phyloP scores from a whole-genome alignment of 2,888 invertebrate species.

The Drosophila limbata region DNA sequence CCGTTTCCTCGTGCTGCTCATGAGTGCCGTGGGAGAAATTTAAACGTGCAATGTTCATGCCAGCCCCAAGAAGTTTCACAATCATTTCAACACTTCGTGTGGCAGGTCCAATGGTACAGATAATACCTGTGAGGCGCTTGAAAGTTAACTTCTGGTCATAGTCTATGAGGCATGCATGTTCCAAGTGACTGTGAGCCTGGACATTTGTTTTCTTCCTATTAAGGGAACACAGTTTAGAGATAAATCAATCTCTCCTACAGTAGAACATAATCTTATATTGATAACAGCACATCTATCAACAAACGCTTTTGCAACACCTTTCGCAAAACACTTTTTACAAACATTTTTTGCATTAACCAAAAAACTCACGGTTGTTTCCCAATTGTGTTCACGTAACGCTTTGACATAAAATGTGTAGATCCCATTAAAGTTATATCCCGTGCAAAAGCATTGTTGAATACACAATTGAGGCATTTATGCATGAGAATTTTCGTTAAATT shows the following conservation, averaged over 20 bases:
- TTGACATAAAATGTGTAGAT: slow-evolving; percentile 72
- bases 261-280: background rate
- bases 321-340: slow-evolving; percentile 16
- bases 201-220: slow-evolving; percentile 5
- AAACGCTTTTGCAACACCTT: slow-evolving; percentile 1
- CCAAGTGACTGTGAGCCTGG: slow-evolving; percentile 14
- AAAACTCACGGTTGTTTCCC: slow-evolving; percentile 38
- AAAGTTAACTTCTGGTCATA: slow-evolving; percentile 10
- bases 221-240: background rate
- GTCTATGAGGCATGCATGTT: slow-evolving; percentile 17
- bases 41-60: slow-evolving; percentile 97
- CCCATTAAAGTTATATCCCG: slow-evolving; percentile 68
- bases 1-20: slow-evolving; percentile 96
- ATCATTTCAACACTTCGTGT: slow-evolving; percentile 92
- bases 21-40: slow-evolving; percentile 98
- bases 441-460: slow-evolving; percentile 61
- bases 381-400: slow-evolving; percentile 68
- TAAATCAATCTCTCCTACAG: background rate
- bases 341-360: background rate
- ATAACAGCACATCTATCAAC: background rate
- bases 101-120: slow-evolving; percentile 98
- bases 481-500: slow-evolving; percentile 30
- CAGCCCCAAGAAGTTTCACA: slow-evolving; percentile 96
- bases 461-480: slow-evolving; percentile 44
- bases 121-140: slow-evolving; percentile 90